Evolutionary conservation across 2,113 vertebrate species (phyloP).

Genomic region (Lasiurus cinereus): DNA sequence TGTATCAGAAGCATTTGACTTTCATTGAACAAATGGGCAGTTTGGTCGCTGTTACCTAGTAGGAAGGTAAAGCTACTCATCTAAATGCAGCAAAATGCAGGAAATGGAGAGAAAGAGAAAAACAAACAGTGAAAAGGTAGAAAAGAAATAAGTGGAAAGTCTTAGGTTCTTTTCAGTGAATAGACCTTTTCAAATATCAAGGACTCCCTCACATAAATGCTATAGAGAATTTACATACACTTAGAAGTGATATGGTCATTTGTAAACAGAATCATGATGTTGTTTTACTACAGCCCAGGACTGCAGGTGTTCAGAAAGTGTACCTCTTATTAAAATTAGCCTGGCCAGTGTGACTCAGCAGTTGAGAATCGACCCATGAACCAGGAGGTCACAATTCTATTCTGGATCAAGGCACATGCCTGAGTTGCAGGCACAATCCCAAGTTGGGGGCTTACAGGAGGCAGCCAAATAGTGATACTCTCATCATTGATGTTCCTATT

Average conservation of each 20-base stretch:
- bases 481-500: background rate
- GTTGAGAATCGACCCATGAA: background rate
- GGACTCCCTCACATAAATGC: background rate
- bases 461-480: background rate
- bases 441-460: too few relatives aligned
- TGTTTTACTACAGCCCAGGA: background rate
- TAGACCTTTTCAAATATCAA: background rate
- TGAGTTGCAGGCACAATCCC: too few relatives aligned
- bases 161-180: slow-evolving; percentile 13
- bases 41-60: background rate
- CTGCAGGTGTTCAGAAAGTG: background rate
- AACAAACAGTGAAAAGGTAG: background rate
- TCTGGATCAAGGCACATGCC: background rate
- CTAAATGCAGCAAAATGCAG: slow-evolving; percentile 2
- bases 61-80: background rate
- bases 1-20: slow-evolving; percentile 19
- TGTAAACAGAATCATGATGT: slow-evolving; percentile 41
- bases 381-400: background rate
- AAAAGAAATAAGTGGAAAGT: background rate
- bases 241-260: background rate
- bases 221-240: background rate
- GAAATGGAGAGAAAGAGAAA: background rate
- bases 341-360: background rate
- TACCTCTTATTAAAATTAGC: background rate
- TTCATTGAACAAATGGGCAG: background rate